Base-by-base conservation (phyloP, 2,113 vertebrate genomes). In the Aythya baeri region DNA sequence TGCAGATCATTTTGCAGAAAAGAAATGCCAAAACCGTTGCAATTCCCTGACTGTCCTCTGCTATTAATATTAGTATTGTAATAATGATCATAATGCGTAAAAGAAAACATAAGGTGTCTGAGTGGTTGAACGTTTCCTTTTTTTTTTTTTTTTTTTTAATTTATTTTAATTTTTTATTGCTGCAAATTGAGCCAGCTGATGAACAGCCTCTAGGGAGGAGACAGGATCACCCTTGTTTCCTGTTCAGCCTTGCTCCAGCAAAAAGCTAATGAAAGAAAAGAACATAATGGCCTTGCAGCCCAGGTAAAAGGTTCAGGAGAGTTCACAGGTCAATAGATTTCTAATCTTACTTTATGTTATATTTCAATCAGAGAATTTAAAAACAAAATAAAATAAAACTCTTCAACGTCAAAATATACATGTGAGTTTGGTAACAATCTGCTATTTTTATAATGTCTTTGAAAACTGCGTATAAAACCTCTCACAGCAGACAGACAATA, bases 171-270 rank as follows among this genome's bases (percentile, higher is more conserved):
- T 44, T 96, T 97, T 96, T 97, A 98, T 98, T 98, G 97, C 97
- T 97, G 98, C 98, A 99, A 99, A 98, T 98, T 98, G 98, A 99
- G 98, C 98, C 97, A 98, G 98, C 98, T 98, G 98, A 98, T 98
- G 98, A 98, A 98, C 98, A 98, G 97, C 97, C 98, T 98, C 98
- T 97, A 97, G 98, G 98, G 98, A 98, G 62, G 55, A 95, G 94
- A 91, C 85, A 97, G 96, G 87, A 94, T 98, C 97, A 85, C 97
- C 96, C 95, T 96, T 94, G 93, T 95, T 98, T 98, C 97, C 98
- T 98, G 98, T 98, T 99, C 98, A 96, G 98, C 98, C 96, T 97
- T 97, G 97, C 97, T 98, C 97, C 97, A 98, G 98, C 97, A 98
- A 98, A 98, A 98, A 97, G 95, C 98, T 98, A 98, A 98, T 98